Base-by-base conservation (phyloP, 1,140 invertebrate species). In the Oedothorax gibbosus region DNA sequence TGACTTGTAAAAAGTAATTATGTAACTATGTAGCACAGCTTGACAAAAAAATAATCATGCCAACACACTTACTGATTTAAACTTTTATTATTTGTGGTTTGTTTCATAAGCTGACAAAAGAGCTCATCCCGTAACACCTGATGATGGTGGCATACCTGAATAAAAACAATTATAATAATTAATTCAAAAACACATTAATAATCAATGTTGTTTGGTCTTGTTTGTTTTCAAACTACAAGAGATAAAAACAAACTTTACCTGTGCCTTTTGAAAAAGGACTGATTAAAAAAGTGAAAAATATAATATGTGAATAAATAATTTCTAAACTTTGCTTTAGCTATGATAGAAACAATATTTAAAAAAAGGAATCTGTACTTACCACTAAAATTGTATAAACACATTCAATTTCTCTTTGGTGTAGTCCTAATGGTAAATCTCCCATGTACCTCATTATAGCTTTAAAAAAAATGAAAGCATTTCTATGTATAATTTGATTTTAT, bases 91-190 rank as follows among this genome's bases (percentile, higher is more conserved):
- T 96, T 98, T 11, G 98, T 99, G 8, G 97, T 99, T 91, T 99
- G 98, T 90, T 99, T 99, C 95, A 99, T 98, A 51, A 99, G 91
- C 90, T 99, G 98, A 90, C 97, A 99, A 89, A 98, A 99, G 66
- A 99, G 94, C 91, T 99, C 98, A 90, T 99, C 98, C 12, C 96
- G 92, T 6, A 99, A 91, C 76, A 93, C 93, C 76, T 95, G 93
- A 88, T 96, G 94, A 87, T 97, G 95, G 92, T 99, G 97, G 90
- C 97, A 99, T 87, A 96, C 95, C 96, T 97, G 91, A 57, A 66
- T 75, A 35, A 35, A 35, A 35, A 35, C 12, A 18, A 64, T 15
- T 64, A 64, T 3, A 64, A 35, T 5, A 35, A 35, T 35, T 35
- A 35, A 35, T 35, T 35, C 35, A 35, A 35, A 35, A 35, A 35